phyloP scores from a whole-genome alignment of 2,113 vertebrate species.

The Dinomys branickii region DNA sequence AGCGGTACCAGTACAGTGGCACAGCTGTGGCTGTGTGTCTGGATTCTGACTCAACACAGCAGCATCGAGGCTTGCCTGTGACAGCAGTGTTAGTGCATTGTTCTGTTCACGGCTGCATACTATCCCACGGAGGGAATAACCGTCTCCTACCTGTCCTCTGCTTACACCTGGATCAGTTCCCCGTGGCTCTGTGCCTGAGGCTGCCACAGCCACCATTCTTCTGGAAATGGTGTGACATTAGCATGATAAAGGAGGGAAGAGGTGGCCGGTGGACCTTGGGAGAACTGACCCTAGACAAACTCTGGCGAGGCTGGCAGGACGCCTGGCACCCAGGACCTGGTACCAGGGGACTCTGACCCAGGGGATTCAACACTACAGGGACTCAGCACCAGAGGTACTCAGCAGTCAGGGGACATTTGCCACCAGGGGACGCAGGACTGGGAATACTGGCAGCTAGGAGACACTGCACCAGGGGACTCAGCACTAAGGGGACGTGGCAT shows the following conservation, averaged over 20 bases:
- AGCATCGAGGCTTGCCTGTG: background rate
- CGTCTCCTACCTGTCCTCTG: background rate
- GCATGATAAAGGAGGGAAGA: background rate
- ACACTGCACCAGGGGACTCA: background rate
- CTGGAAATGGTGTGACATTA: background rate
- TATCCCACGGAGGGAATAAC: background rate
- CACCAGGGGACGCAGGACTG: background rate
- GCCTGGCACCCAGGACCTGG: background rate
- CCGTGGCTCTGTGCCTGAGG: background rate
- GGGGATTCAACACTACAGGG: too few relatives aligned
- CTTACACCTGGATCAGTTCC: background rate
- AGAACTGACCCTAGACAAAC: background rate
- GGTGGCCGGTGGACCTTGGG: too few relatives aligned
- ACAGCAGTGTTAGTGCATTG: background rate
- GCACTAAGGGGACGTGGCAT: background rate
- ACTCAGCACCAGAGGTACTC: background rate
- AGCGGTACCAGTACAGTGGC: background rate
- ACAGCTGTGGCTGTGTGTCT: background rate
- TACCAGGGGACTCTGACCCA: background rate
- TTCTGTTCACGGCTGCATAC: background rate
- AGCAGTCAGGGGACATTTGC: background rate
- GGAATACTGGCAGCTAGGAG: background rate
- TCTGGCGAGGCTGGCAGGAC: background rate
- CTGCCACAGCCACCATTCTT: background rate
- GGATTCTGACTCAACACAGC: background rate